Evolutionary conservation across 1,140 invertebrate species (phyloP).

Genomic region (Prorops nasuta): DNA sequence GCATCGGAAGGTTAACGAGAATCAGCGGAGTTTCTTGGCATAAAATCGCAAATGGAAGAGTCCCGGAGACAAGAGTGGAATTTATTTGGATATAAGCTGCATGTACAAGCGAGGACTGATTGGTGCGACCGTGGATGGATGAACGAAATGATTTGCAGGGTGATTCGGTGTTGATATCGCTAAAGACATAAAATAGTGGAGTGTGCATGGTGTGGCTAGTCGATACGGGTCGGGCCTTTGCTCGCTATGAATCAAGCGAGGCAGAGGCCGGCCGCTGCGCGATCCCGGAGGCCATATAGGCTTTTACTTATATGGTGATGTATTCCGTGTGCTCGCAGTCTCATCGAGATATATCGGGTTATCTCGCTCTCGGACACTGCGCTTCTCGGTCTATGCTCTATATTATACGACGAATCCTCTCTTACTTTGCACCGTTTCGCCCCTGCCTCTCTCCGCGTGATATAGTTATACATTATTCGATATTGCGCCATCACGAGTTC

Average conservation of each 20-base stretch:
- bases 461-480: slow-evolving; percentile 50
- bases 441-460: slow-evolving; percentile 13
- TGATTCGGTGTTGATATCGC: slow-evolving; percentile 35
- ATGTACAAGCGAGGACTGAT: too few species aligned
- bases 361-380: slow-evolving; percentile 28
- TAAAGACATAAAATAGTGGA: slow-evolving; percentile 38
- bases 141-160: slow-evolving; percentile 31
- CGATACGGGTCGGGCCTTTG: slow-evolving; percentile 19
- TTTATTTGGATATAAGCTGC: too few species aligned
- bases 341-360: slow-evolving; percentile 39
- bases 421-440: not conserved
- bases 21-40: too few species aligned
- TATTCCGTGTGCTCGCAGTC: slow-evolving; percentile 31
- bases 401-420: too few species aligned
- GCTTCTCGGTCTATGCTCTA: slow-evolving; percentile 6
- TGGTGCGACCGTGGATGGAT: too few species aligned
- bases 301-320: slow-evolving; percentile 43
- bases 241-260: slow-evolving; percentile 34
- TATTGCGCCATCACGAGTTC: slow-evolving; percentile 46
- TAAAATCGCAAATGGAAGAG: too few species aligned
- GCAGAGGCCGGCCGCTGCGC: slow-evolving; percentile 4
- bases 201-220: slow-evolving; percentile 21
- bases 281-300: slow-evolving; percentile 23
- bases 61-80: too few species aligned
- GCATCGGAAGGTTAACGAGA: too few species aligned